Evolutionary conservation across 2,113 vertebrate species (phyloP).

Genomic region (Percopsis transmontana): DNA sequence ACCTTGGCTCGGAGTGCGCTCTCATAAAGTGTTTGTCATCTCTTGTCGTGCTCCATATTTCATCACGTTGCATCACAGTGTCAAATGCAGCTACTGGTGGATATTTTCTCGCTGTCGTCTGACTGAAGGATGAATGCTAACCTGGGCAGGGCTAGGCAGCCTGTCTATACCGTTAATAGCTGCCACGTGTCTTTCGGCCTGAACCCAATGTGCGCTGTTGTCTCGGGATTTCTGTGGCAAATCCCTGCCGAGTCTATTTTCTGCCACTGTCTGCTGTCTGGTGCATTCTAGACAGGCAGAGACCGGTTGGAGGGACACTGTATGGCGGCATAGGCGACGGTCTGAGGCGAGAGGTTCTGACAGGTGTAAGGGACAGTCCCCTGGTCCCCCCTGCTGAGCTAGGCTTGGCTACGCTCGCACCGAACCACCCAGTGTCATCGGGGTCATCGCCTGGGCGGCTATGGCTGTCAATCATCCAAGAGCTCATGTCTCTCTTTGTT

Average conservation of each 20-base stretch:
- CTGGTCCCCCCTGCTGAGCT: slow-evolving; percentile 37
- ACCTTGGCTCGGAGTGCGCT: background rate
- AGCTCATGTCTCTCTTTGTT: slow-evolving; percentile 18
- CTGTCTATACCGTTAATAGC: slow-evolving; percentile 57
- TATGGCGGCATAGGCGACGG: slow-evolving; percentile 22
- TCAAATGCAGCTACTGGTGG: background rate
- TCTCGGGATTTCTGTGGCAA: slow-evolving; percentile 60
- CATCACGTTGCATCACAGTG: slow-evolving; percentile 13
- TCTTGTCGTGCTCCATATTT: slow-evolving; percentile 2
- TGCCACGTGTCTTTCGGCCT: slow-evolving; percentile 57
- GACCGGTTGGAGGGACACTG: slow-evolving; percentile 37
- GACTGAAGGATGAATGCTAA: slow-evolving; percentile 42
- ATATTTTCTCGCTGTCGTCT: slow-evolving; percentile 23
- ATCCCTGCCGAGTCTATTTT: slow-evolving; percentile 73
- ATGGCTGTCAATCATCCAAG: slow-evolving; percentile 31
- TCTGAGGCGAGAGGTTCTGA: slow-evolving; percentile 50
- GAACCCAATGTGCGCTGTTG: slow-evolving; percentile 55
- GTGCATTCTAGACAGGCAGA: slow-evolving; percentile 51
- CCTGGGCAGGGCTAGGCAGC: slow-evolving; percentile 27
- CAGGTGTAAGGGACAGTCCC: slow-evolving; percentile 37
- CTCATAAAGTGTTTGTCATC: background rate
- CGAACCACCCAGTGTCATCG: slow-evolving; percentile 20
- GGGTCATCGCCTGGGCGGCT: slow-evolving; percentile 24
- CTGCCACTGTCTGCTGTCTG: slow-evolving; percentile 67
- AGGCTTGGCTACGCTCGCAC: slow-evolving; percentile 7